A percentile compares a stretch with the other conserved stretches of the same genome.
These are phyloP conservation scores for Eueides isabella DNA, from an alignment of 1,140 invertebrate genomes.

Conservation along the genomic window DNA sequence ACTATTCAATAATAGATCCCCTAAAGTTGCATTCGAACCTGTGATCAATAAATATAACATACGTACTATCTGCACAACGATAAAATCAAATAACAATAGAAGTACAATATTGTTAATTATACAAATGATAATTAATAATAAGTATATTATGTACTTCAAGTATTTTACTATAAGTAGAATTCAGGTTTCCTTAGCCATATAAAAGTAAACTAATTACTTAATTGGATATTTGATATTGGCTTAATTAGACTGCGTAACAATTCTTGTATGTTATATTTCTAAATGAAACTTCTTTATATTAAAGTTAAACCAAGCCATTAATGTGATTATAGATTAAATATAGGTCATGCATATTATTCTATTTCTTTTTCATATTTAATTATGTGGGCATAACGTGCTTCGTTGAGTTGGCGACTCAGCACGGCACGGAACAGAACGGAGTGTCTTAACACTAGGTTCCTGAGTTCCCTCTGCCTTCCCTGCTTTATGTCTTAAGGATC, in stretches of 20 bases:
- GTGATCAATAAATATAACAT: too few species aligned
- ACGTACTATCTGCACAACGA: not conserved
- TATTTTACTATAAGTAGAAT: not conserved
- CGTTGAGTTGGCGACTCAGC: too few species aligned
- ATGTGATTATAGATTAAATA: not conserved
- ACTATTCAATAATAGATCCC: too few species aligned
- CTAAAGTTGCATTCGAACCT: too few species aligned
- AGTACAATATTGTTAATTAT: too few species aligned
- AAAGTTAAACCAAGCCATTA: not conserved
- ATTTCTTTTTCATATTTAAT: too few species aligned
- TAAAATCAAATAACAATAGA: not conserved
- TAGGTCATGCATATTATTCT: not conserved
- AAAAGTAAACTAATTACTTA: conserved; percentile 12
- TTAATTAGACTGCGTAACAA: conserved; percentile 10
- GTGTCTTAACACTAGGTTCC: too few species aligned
- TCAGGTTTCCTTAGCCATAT: conserved; percentile 6
- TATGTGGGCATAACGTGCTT: too few species aligned
- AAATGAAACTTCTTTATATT: not conserved
- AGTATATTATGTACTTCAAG: not conserved
- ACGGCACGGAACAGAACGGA: too few species aligned
- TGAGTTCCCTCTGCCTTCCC: too few species aligned
- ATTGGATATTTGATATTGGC: conserved; percentile 10
- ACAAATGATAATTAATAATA: too few species aligned
- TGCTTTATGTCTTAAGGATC: too few species aligned
- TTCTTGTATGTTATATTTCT: not conserved